phyloP scores from a whole-genome alignment of 2,888 invertebrate genomes.

The Luperina nickerlii region DNA sequence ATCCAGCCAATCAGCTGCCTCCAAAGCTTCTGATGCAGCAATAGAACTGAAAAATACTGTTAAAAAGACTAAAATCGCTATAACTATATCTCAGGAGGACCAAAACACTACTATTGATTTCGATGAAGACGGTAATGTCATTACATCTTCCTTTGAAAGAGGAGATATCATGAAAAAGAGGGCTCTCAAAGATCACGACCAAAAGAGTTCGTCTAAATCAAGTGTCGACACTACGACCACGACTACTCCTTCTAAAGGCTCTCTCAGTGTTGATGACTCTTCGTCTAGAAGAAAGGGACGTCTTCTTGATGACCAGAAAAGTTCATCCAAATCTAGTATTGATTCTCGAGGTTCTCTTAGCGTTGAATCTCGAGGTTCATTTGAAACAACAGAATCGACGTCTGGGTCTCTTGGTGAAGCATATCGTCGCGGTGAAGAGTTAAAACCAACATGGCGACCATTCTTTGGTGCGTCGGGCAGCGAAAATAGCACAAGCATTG shows the following conservation, averaged over 20 bases:
- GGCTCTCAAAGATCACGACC: conserved; percentile 85
- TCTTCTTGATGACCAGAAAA: conserved; percentile 87
- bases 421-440: conserved; percentile 92
- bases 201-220: conserved; percentile 91
- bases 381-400: conserved; percentile 93
- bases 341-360: conserved; percentile 92
- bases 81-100: conserved; percentile 89
- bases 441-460: conserved; percentile 95
- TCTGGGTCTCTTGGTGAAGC: conserved; percentile 94
- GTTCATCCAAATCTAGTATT: conserved; percentile 91
- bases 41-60: conserved; percentile 88
- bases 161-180: conserved; percentile 85
- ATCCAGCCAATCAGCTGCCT: conserved; percentile 90
- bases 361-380: conserved; percentile 93
- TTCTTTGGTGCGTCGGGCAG: conserved; percentile 94
- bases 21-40: conserved; percentile 85
- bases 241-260: conserved; percentile 88
- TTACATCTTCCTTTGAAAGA: conserved; percentile 86
- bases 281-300: conserved; percentile 85
- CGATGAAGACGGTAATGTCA: conserved; percentile 88
- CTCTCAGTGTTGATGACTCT: conserved; percentile 88
- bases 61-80: conserved; percentile 89
- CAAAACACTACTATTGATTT: conserved; percentile 89
- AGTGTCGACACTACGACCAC: conserved; percentile 90
- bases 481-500: conserved; percentile 96